A percentile compares a stretch with the other conserved stretches of the same genome.
phyloP scores from a whole-genome alignment of 2,888 invertebrate genomes.

The Metellina segmentata region DNA sequence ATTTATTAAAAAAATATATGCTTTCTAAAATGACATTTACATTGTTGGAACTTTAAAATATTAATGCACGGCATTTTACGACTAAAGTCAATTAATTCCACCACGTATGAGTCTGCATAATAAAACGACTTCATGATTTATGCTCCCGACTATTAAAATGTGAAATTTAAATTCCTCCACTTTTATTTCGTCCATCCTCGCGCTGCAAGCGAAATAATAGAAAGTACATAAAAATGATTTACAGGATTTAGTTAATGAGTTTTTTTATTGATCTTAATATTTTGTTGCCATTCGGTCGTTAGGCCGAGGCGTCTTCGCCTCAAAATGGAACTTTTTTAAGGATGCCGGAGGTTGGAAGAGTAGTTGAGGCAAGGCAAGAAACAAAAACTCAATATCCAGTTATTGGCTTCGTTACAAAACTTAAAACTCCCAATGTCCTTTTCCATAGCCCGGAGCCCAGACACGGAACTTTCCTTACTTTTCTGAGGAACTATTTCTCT shows the following conservation, averaged over 20 bases:
- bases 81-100: neutral
- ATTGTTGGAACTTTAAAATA: too few species aligned
- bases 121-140: constrained; percentile 1
- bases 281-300: constrained; percentile 48
- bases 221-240: constrained; percentile 61
- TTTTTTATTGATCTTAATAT: constrained; percentile 63
- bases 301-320: constrained; percentile 26
- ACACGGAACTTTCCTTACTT: constrained; percentile 19
- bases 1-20: too few species aligned
- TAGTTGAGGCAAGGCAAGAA: constrained; percentile 32
- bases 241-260: constrained; percentile 51
- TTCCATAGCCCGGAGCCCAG: constrained; percentile 36
- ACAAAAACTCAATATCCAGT: constrained; percentile 74
- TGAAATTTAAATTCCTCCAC: neutral
- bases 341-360: neutral
- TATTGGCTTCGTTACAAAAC: constrained; percentile 74
- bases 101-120: neutral
- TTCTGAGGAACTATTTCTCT: constrained; percentile 55
- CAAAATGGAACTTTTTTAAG: too few species aligned
- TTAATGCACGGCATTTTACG: too few species aligned
- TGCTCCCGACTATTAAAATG: neutral
- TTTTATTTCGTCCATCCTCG: neutral
- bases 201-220: neutral
- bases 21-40: too few species aligned
- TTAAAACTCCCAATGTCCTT: constrained; percentile 63